Percentiles rank a stretch among this genome's conserved stretches.
These are phyloP conservation scores for Vollenhovia emeryi DNA, from an alignment of 1,140 invertebrate genomes.

Conservation along the genomic window DNA sequence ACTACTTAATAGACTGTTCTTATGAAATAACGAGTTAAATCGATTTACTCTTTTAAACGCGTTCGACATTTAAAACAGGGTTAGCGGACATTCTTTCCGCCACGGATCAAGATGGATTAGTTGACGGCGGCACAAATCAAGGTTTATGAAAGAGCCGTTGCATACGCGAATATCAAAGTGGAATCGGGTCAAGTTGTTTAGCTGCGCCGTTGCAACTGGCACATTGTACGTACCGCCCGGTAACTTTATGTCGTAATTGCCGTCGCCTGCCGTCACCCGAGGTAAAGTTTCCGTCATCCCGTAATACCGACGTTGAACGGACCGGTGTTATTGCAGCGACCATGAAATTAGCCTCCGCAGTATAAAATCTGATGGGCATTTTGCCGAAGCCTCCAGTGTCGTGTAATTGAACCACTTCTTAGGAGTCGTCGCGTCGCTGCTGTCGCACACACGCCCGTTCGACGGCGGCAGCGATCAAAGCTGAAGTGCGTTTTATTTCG, in stretches of 20 bases:
- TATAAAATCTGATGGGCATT: slow-evolving; percentile 28
- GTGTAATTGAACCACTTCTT: neutral
- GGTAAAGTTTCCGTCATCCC: slow-evolving; percentile 41
- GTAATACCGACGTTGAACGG: slow-evolving; percentile 29
- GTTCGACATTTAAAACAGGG: neutral
- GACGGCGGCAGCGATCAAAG: slow-evolving; percentile 11
- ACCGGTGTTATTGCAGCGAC: slow-evolving; percentile 7
- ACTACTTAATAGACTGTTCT: slow-evolving; percentile 31
- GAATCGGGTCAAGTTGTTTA: slow-evolving; percentile 59
- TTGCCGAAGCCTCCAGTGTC: slow-evolving; percentile 12
- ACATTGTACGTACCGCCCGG: slow-evolving; percentile 19
- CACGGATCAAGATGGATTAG: neutral
- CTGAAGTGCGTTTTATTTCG: slow-evolving; percentile 9
- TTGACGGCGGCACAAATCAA: neutral
- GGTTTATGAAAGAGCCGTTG: slow-evolving; percentile 31
- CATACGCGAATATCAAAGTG: slow-evolving; percentile 10
- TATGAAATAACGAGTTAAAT: slow-evolving; percentile 48
- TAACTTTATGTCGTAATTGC: slow-evolving; percentile 62
- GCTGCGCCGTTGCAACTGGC: slow-evolving; percentile 22
- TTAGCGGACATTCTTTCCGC: neutral
- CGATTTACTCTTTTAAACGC: slow-evolving; percentile 20
- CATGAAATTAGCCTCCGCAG: slow-evolving; percentile 25
- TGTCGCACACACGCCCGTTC: neutral
- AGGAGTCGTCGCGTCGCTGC: neutral
- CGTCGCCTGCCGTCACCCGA: slow-evolving; percentile 6